phyloP scores from a whole-genome alignment of 1,140 invertebrate genomes.

The Drosophila tristis region DNA sequence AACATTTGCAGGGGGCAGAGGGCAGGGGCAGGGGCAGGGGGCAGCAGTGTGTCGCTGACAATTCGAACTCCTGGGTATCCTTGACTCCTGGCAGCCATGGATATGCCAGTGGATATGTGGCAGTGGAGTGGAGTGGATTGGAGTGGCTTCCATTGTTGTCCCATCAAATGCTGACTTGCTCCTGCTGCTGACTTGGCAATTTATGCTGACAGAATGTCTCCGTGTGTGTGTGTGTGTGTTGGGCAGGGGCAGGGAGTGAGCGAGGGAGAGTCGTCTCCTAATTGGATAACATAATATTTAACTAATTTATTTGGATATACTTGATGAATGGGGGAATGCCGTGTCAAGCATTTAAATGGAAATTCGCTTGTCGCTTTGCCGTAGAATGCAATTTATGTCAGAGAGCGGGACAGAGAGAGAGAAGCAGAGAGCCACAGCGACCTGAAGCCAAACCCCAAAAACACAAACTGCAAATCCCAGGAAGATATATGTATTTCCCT shows the following conservation, averaged over 20 bases:
- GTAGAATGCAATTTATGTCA: slow-evolving; percentile 68
- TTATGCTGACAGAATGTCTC: slow-evolving; percentile 68
- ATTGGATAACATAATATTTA: slow-evolving; percentile 82
- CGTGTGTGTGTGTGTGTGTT: neutral
- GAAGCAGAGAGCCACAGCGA: neutral
- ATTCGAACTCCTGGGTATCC: slow-evolving; percentile 31
- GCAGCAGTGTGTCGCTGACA: slow-evolving; percentile 57
- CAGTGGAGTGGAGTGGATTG: neutral
- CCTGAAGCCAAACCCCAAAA: neutral
- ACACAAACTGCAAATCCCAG: too few species aligned
- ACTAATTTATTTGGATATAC: slow-evolving; percentile 77
- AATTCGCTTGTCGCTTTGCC: slow-evolving; percentile 35
- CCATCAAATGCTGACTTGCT: slow-evolving; percentile 50
- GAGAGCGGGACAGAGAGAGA: slow-evolving; percentile 14
- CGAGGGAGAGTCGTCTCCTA: slow-evolving; percentile 8
- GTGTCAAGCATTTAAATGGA: slow-evolving; percentile 67
- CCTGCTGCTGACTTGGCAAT: slow-evolving; percentile 55
- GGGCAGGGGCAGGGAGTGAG: neutral
- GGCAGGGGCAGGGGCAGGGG: neutral
- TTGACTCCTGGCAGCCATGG: too few species aligned
- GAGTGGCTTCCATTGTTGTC: slow-evolving; percentile 53
- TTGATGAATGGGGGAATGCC: slow-evolving; percentile 60
- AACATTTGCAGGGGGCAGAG: neutral
- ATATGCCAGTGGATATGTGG: neutral
- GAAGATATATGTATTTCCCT: too few species aligned